These are phyloP conservation scores for Myiagra hebetior DNA, from an alignment of 2,113 vertebrate species.

Conservation along the genomic window DNA sequence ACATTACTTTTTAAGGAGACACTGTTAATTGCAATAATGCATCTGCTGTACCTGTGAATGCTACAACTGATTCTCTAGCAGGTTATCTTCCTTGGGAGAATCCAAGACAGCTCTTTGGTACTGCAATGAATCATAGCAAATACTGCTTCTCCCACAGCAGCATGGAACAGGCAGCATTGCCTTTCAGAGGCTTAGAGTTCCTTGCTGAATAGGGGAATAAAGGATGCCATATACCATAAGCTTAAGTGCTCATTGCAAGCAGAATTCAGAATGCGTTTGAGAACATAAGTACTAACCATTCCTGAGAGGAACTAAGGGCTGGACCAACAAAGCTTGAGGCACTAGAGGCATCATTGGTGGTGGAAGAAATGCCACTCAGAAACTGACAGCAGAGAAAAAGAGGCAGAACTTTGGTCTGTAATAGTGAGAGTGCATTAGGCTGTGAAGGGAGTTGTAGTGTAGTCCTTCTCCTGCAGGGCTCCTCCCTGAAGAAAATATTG, in stretches of 20 bases:
- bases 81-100: neutral
- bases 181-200: neutral
- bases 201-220: neutral
- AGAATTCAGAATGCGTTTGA: neutral
- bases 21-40: neutral
- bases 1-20: neutral
- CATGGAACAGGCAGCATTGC: neutral
- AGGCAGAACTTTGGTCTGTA: neutral
- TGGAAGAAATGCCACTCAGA: neutral
- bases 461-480: neutral
- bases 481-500: neutral
- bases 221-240: neutral
- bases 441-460: fast-evolving
- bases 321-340: neutral
- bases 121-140: neutral
- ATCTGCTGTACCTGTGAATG: neutral
- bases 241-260: neutral
- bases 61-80: neutral
- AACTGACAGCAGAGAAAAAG: neutral
- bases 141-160: neutral
- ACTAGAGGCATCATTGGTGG: neutral
- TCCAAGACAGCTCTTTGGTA: neutral
- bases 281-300: neutral
- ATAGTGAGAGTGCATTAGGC: neutral
- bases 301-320: neutral